Conservation (phyloP, 2,888 invertebrate genomes). For the Boloria selene region DNA sequence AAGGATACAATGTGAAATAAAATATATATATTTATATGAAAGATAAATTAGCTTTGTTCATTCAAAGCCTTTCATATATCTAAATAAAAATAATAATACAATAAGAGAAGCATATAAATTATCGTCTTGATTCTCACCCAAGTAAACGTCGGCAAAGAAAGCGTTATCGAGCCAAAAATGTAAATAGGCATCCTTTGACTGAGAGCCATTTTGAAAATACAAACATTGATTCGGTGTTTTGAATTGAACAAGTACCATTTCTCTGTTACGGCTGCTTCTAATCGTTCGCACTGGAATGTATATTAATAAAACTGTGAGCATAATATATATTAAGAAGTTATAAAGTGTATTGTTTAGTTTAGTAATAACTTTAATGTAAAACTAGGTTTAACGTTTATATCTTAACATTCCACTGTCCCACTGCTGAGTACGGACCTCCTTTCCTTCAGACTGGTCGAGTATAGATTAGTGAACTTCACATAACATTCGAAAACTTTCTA, state of each 20-base stretch:
- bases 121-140: slow-evolving; percentile 57
- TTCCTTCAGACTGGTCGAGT: too few relatives aligned
- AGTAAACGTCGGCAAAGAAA: slow-evolving; percentile 71
- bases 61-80: too few relatives aligned
- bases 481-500: too few relatives aligned
- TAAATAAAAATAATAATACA: slow-evolving; percentile 13
- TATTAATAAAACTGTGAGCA: neutral
- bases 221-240: slow-evolving; percentile 56
- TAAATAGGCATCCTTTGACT: slow-evolving; percentile 70
- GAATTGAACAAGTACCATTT: slow-evolving; percentile 69
- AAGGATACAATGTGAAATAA: too few relatives aligned
- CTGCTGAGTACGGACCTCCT: too few relatives aligned
- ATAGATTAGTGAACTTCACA: too few relatives aligned
- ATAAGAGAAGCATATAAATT: slow-evolving; percentile 9
- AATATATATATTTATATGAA: too few relatives aligned
- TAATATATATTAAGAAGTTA: neutral
- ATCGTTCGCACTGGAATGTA: slow-evolving; percentile 47
- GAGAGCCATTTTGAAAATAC: slow-evolving; percentile 66
- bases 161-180: slow-evolving; percentile 67
- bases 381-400: too few relatives aligned
- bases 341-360: too few relatives aligned
- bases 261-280: slow-evolving; percentile 61
- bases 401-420: too few relatives aligned
- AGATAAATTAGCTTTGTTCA: too few relatives aligned
- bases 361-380: too few relatives aligned